Evolutionary conservation across 53 echinoderm and acorn worm genomes (phyloP).

Genomic region (Henricia sp.): DNA sequence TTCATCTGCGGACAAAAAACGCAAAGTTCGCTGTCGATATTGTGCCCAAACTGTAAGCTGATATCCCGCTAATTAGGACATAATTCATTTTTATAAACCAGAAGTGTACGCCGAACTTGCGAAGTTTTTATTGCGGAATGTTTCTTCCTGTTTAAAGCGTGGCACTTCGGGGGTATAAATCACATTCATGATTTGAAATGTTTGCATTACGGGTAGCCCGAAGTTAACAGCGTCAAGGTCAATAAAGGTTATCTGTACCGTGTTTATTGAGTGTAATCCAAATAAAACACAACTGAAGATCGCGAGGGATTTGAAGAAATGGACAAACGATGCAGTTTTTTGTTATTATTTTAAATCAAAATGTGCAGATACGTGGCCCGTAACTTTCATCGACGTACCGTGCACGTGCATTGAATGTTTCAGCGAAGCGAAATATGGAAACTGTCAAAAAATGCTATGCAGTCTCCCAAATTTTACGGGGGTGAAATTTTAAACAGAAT

Average conservation of each 20-base stretch:
- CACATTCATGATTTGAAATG: neutral
- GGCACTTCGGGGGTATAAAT: neutral
- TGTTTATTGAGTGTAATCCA: slow-evolving; percentile 21
- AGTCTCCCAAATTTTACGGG: too few relatives aligned
- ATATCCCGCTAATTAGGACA: slow-evolving; percentile 48
- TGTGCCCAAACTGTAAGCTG: slow-evolving; percentile 26
- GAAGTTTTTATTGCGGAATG: slow-evolving; percentile 26
- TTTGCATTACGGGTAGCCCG: neutral
- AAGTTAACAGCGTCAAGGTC: neutral
- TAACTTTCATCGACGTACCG: too few relatives aligned
- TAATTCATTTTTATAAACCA: slow-evolving; percentile 40
- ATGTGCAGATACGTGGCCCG: too few relatives aligned
- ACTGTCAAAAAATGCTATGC: too few relatives aligned
- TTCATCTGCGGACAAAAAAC: neutral
- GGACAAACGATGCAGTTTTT: too few relatives aligned
- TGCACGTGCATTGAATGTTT: too few relatives aligned
- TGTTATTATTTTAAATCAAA: too few relatives aligned
- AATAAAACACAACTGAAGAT: slow-evolving; percentile 19
- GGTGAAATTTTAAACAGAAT: too few relatives aligned
- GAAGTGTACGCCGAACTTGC: neutral
- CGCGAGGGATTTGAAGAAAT: too few relatives aligned
- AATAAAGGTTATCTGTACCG: slow-evolving; percentile 17
- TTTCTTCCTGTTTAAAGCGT: slow-evolving; percentile 31
- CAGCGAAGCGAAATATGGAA: too few relatives aligned
- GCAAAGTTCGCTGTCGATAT: neutral